Evolutionary conservation across 2,113 vertebrate genomes (phyloP).

Genomic region (Synchiropus splendidus): DNA sequence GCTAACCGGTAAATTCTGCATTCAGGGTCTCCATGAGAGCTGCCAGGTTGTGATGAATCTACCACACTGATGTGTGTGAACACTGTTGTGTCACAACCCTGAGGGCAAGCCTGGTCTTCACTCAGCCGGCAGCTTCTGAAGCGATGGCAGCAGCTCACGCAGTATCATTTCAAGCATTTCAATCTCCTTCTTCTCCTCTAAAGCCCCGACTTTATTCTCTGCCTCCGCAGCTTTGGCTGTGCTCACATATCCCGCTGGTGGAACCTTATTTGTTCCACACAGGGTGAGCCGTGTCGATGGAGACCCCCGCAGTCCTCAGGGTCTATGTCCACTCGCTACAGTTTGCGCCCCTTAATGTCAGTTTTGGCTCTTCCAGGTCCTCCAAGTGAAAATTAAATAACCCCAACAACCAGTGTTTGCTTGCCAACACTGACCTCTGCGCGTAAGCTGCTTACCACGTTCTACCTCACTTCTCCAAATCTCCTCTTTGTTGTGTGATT

Average conservation of each 20-base stretch:
- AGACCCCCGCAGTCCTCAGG: background rate
- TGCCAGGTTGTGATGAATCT: constrained; percentile 24
- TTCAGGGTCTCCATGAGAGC: constrained; percentile 5
- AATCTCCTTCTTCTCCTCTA: background rate
- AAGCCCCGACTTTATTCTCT: background rate
- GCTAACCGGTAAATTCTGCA: constrained; percentile 7
- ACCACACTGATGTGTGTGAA: constrained; percentile 19
- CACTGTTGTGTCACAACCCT: constrained; percentile 10
- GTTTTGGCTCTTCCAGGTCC: constrained; percentile 8
- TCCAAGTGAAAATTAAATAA: constrained; percentile 5
- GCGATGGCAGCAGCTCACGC: background rate
- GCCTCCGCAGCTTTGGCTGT: constrained; percentile 8
- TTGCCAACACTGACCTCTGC: constrained; percentile 7
- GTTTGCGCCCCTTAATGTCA: constrained; percentile 7
- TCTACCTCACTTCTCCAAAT: constrained; percentile 28
- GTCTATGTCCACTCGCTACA: constrained; percentile 7
- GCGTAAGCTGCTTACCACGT: constrained; percentile 38
- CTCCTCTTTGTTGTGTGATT: constrained; percentile 28
- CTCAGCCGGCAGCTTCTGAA: constrained; percentile 6
- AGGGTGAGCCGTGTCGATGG: constrained; percentile 1
- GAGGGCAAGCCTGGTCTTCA: constrained; percentile 7
- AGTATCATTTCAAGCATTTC: background rate
- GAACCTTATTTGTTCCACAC: constrained; percentile 5
- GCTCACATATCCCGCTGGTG: constrained; percentile 4
- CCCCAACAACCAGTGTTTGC: constrained; percentile 3